Evolutionary conservation across 2,797 vertebrate species (phyloP), one percentile per base, ranked within the genome.

Genomic region (Lagothrix lagotricha): DNA sequence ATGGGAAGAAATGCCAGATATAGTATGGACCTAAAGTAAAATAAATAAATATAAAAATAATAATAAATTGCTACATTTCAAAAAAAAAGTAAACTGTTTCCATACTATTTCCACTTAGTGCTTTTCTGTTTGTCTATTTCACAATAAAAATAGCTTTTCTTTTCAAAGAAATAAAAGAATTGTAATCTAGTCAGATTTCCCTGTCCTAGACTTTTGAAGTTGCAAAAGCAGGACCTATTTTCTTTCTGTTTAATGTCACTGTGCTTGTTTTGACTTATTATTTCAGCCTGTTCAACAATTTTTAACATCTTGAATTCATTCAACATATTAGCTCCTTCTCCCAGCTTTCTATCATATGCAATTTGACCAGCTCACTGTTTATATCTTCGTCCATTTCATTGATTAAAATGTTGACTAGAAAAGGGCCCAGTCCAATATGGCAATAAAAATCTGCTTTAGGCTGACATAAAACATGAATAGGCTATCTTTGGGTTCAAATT

Each of bases 211-310:
- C 61, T 67, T 86, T 92, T 70, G 24, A 39, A 58, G 12, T 89
- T 90, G 28, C 17, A 54, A 92, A 90, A 87, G 2, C 72, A 87
- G n/a, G 10, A 80, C 4, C 8, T 79, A 52, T 87, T 93, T 92
- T 81, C 22, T 79, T 84, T 24, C 30, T 83, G 39, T 88, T 94
- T 92, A 86, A 81, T 93, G 41, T 75, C 12, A 82, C 80, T 82
- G 39, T 82, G 28, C 90, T 96, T 94, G 80, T 87, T 90, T 88
- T 90, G 72, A 48, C 44, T 84, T 94, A 10, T 67, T 67, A 46
- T 83, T 79, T 64, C 36, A 87, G 24, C 24, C 33, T 92, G 24
- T 50, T 46, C 76, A 92, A 41, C 14, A 50, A 94, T n/a, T n/a
- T 83, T 87, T 93, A 61, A 79, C 48, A 46, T 83, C 52, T 93